Conservation (phyloP, 2,888 invertebrate species). For the Eupithecia insigniata region DNA sequence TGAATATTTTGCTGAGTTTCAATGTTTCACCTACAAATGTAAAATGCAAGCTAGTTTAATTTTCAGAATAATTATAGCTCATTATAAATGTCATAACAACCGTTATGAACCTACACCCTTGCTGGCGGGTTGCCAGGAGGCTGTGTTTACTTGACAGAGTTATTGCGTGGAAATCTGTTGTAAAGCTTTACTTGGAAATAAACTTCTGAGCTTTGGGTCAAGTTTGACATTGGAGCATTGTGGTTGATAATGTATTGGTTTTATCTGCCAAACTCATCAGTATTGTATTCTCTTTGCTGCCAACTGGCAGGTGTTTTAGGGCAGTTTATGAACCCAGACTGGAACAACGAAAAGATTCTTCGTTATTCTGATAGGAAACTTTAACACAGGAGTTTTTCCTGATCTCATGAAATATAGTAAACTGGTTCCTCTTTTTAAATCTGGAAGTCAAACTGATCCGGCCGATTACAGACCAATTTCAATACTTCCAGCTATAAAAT, state of each 20-base stretch:
- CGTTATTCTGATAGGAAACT: not conserved
- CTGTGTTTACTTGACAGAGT: constrained; percentile 27
- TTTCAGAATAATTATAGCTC: not conserved
- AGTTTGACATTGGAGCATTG: not conserved
- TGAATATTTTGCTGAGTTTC: too few species aligned
- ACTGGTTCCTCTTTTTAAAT: too few species aligned
- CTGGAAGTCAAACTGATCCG: too few species aligned
- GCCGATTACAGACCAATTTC: too few species aligned
- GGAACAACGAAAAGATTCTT: not conserved
- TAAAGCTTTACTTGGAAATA: constrained; percentile 23
- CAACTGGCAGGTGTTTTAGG: not conserved
- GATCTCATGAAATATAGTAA: too few species aligned
- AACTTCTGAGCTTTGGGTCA: constrained; percentile 18
- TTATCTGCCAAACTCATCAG: too few species aligned
- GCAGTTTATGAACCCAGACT: not conserved
- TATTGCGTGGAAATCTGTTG: constrained; percentile 28
- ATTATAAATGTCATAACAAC: not conserved
- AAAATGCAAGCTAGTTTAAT: not conserved
- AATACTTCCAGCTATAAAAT: too few species aligned
- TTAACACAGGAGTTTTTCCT: too few species aligned
- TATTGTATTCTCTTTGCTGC: too few species aligned
- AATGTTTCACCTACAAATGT: not conserved
- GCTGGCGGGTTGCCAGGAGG: constrained; percentile 26
- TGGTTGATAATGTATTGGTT: not conserved
- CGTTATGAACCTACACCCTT: not conserved